Percentiles rank a stretch among this genome's conserved stretches.
Conservation (phyloP, 2,888 invertebrate genomes). For the Geophilus truncorum region DNA sequence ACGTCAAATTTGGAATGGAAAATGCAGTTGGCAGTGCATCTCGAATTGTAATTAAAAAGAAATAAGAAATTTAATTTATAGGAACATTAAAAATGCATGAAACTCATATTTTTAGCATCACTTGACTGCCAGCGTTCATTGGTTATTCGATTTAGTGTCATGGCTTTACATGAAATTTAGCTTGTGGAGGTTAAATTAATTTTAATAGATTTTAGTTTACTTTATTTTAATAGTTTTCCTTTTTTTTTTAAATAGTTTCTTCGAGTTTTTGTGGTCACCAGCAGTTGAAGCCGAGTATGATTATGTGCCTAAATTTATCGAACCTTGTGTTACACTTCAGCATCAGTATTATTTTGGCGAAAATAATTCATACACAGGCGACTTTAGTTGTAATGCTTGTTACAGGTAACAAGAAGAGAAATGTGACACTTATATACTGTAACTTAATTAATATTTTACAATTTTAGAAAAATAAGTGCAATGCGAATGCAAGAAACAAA, state of each 20-base stretch:
- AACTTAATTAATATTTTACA: background rate
- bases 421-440: background rate
- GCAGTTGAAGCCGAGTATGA: background rate
- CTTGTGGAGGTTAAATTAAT: background rate
- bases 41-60: background rate
- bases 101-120: background rate
- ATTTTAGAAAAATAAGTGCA: conserved; percentile 28
- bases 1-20: background rate
- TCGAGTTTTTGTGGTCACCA: background rate
- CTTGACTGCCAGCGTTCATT: background rate
- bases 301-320: background rate
- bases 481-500: background rate
- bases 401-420: background rate
- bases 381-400: background rate
- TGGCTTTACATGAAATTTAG: conserved; percentile 2
- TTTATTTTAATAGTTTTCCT: background rate
- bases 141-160: background rate
- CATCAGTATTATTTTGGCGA: background rate
- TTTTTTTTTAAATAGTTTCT: background rate
- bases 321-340: background rate
- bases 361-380: background rate
- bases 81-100: background rate
- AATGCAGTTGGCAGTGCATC: background rate
- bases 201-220: background rate
- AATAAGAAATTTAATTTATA: background rate